These are phyloP conservation scores for Melipona bicolor DNA, from an alignment of 2,888 invertebrate species.

Conservation along the genomic window DNA sequence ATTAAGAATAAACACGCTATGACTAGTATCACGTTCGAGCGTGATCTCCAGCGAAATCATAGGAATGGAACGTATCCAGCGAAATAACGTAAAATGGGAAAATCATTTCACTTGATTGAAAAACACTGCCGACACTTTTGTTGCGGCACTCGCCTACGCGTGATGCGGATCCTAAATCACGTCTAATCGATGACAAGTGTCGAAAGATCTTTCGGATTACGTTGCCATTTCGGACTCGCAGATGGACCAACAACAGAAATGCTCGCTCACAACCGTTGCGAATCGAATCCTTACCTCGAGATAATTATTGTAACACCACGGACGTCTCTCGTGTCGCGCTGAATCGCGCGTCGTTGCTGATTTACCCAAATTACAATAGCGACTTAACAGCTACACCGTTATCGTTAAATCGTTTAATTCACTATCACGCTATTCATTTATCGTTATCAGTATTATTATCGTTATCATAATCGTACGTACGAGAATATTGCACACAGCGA, in stretches of 20 bases:
- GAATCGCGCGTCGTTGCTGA: slow-evolving; percentile 63
- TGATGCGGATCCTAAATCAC: slow-evolving; percentile 26
- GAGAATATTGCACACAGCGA: slow-evolving; percentile 73
- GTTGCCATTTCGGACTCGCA: not conserved
- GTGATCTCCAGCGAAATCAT: slow-evolving; percentile 24
- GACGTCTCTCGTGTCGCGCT: slow-evolving; percentile 70
- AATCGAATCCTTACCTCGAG: slow-evolving; percentile 57
- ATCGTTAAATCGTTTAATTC: slow-evolving; percentile 41
- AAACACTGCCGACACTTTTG: slow-evolving; percentile 1
- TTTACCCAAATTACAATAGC: slow-evolving; percentile 56
- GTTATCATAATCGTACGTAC: slow-evolving; percentile 61
- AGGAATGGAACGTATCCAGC: slow-evolving; percentile 11
- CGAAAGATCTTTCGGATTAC: slow-evolving; percentile 26
- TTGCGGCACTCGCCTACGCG: slow-evolving; percentile 53
- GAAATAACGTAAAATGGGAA: not conserved
- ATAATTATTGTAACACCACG: slow-evolving; percentile 76
- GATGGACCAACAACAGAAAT: slow-evolving; percentile 39
- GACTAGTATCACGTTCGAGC: slow-evolving; percentile 26
- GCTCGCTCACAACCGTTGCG: slow-evolving; percentile 57
- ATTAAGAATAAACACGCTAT: slow-evolving; percentile 25
- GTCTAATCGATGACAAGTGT: slow-evolving; percentile 32
- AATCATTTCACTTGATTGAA: not conserved
- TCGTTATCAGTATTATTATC: slow-evolving; percentile 40
- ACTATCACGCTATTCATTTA: slow-evolving; percentile 44
- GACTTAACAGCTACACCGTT: slow-evolving; percentile 41